Evolutionary conservation across 2,113 vertebrate genomes (phyloP).

Genomic region (Ploceus nigricollis): DNA sequence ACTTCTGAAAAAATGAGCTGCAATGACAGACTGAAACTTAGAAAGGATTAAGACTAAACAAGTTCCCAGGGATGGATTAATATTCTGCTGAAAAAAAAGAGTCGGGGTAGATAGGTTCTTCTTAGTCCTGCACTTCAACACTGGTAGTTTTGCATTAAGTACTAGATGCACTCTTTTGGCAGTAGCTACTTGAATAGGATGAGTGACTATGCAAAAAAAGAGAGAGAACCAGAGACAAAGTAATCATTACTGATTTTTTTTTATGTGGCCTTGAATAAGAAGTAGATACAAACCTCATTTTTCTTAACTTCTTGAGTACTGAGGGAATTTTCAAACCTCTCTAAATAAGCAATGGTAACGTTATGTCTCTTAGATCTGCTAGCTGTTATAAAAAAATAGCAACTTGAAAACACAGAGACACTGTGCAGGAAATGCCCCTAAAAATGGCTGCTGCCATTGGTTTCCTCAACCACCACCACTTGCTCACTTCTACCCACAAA

Average conservation of each 20-base stretch:
- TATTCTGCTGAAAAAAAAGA: background rate
- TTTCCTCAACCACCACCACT: background rate
- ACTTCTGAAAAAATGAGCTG: background rate
- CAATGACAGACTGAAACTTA: background rate
- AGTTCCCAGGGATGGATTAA: background rate
- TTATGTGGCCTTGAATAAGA: background rate
- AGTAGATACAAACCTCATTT: background rate
- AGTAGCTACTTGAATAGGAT: background rate
- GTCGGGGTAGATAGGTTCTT: background rate
- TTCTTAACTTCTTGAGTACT: background rate
- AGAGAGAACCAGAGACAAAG: background rate
- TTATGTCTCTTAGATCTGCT: background rate
- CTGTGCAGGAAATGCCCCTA: background rate
- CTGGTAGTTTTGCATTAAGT: background rate
- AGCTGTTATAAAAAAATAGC: background rate
- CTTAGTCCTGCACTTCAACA: background rate
- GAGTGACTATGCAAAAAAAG: background rate
- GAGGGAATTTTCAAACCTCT: background rate
- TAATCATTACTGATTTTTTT: background rate
- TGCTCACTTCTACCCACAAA: fast-evolving
- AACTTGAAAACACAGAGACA: background rate
- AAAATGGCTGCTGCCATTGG: background rate
- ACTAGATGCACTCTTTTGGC: background rate
- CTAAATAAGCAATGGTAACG: background rate
- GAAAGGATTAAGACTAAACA: background rate